Base-by-base conservation (phyloP, 2,797 vertebrate species). In the Coregonus suidteri region DNA sequence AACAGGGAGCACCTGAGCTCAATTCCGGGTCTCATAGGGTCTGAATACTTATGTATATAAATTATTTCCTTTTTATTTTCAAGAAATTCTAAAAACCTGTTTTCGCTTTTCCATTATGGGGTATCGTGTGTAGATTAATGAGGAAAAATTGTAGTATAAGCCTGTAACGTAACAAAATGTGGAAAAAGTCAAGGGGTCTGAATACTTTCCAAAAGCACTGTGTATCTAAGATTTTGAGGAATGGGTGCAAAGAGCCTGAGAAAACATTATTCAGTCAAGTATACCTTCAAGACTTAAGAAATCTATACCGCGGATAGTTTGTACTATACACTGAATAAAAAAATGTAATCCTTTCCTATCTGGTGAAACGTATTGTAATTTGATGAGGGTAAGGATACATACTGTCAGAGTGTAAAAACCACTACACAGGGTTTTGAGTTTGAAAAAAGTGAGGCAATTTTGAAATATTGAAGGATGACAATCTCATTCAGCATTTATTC, bases 401-500 rank as follows among this genome's bases (percentile, higher is more conserved):
- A 74, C 64, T 34, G 54, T 77, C 3, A 77, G 25, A 71, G 76
- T 9, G 15, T 20, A 20, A 18, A 59, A 5, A 18, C 64, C 52
- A 6, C 15, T 11, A 47, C 9, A 47, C 11, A 37, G 18, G 30
- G n/a, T 72, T 74, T 75, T 5, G 72, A 11, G 31, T 75, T 59
- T 70, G 41, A 47, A 47, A 47, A 47, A 47, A 70, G 35, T 30
- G 11, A 75, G 56, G 41, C 78, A 53, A 75, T 81, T 81, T 75
- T 71, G 25, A 81, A 82, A 76, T 69, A 84, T 52, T 83, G 20
- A 88, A 86, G 72, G 51, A 83, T 75, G 56, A 74, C 52, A 52
- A 51, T 31, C 37, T 85, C 77, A 90, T 86, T 76, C 56, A 84
- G 73, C 56, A 76, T 72, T 52, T 77, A 80, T 83, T 75, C 54